These are phyloP conservation scores for Laticauda colubrina DNA, from an alignment of 2,113 vertebrate species.

Conservation along the genomic window DNA sequence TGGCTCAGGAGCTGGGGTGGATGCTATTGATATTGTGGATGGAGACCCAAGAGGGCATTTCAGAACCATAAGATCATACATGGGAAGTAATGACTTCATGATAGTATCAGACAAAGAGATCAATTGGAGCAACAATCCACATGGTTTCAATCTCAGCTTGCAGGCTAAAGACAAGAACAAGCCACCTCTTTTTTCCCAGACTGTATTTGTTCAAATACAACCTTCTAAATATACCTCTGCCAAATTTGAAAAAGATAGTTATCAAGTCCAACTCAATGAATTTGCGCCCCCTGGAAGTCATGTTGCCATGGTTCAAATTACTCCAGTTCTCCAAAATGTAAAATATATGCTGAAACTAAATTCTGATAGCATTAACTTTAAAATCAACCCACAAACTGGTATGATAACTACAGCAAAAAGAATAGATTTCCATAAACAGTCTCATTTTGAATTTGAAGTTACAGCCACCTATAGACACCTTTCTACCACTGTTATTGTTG, in stretches of 20 bases:
- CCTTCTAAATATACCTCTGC: slow-evolving; percentile 70
- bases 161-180: slow-evolving; percentile 80
- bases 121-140: slow-evolving; percentile 79
- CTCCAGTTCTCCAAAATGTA: slow-evolving; percentile 66
- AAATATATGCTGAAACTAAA: slow-evolving; percentile 80
- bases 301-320: slow-evolving; percentile 76
- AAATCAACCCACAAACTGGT: slow-evolving; percentile 82
- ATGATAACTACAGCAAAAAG: slow-evolving; percentile 79
- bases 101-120: slow-evolving; percentile 83
- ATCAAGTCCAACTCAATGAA: slow-evolving; percentile 83
- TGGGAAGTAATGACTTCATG: slow-evolving; percentile 78
- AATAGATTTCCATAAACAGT: slow-evolving; percentile 78
- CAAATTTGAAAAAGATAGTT: slow-evolving; percentile 79
- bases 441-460: slow-evolving; percentile 83
- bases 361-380: slow-evolving; percentile 75
- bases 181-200: slow-evolving; percentile 74
- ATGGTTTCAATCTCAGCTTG: slow-evolving; percentile 89
- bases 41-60: slow-evolving; percentile 85
- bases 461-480: slow-evolving; percentile 69
- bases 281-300: slow-evolving; percentile 84
- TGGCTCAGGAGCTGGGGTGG: slow-evolving; percentile 68
- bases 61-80: slow-evolving; percentile 77
- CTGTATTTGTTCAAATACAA: slow-evolving; percentile 79
- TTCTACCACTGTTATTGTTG: slow-evolving; percentile 74
- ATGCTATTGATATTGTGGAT: slow-evolving; percentile 78